Percentiles rank a stretch among this genome's conserved stretches.
These are phyloP conservation scores for Tetraneura akinire DNA, from an alignment of 1,140 invertebrate genomes.

Conservation along the genomic window DNA sequence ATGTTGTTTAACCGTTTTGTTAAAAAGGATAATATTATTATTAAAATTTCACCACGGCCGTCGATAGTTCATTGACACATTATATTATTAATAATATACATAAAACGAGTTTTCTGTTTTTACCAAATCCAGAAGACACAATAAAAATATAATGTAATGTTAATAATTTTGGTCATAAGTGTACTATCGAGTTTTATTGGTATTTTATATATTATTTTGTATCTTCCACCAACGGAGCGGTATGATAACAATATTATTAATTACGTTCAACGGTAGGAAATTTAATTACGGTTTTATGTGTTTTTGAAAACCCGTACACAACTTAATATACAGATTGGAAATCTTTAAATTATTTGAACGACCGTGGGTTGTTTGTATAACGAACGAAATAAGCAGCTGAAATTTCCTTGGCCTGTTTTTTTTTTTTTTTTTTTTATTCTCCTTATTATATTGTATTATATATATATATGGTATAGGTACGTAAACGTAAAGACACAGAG, in stretches of 20 bases:
- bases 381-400: too few species aligned
- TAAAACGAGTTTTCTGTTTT: slow-evolving; percentile 27
- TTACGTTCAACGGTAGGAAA: not conserved
- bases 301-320: not conserved
- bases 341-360: not conserved
- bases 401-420: slow-evolving; percentile 27
- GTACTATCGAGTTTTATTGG: slow-evolving; percentile 22
- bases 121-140: slow-evolving; percentile 9
- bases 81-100: too few species aligned
- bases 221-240: too few species aligned
- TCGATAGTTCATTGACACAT: slow-evolving; percentile 17
- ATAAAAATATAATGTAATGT: too few species aligned
- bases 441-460: not conserved
- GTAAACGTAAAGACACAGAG: not conserved
- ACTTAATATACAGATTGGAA: not conserved
- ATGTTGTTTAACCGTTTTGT: too few species aligned
- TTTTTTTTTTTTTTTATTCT: not conserved
- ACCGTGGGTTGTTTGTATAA: not conserved
- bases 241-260: not conserved
- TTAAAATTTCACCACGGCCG: slow-evolving; percentile 28
- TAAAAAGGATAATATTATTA: not conserved
- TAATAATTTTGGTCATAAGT: slow-evolving; percentile 30
- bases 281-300: not conserved
- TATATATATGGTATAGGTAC: not conserved
- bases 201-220: not conserved